phyloP scores from a whole-genome alignment of 2,113 vertebrate genomes.

The Hemiscyllium ocellatum region DNA sequence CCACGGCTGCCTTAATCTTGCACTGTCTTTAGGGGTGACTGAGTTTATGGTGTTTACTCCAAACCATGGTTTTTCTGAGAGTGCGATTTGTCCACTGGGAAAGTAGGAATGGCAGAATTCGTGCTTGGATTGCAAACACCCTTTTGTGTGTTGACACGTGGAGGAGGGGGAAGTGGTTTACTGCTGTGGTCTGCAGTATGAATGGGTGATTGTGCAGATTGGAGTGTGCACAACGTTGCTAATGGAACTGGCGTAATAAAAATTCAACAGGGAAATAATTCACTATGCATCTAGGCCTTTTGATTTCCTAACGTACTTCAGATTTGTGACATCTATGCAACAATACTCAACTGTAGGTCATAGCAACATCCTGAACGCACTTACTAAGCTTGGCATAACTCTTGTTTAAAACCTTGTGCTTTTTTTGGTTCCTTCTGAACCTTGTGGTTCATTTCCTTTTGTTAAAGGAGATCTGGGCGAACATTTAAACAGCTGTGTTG shows the following conservation, averaged over 20 bases:
- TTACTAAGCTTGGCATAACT: background rate
- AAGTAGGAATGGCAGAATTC: background rate
- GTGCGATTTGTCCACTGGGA: background rate
- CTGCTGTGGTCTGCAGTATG: background rate
- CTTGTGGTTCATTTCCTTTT: background rate
- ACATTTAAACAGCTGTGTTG: background rate
- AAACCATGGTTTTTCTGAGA: background rate
- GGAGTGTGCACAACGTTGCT: background rate
- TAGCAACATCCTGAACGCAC: background rate
- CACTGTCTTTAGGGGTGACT: background rate
- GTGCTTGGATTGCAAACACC: background rate
- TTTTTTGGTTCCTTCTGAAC: background rate
- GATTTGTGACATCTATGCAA: background rate
- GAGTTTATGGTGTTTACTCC: background rate
- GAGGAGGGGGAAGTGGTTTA: constrained; percentile 22
- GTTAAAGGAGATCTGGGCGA: background rate
- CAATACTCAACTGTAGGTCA: background rate
- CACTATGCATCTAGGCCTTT: background rate
- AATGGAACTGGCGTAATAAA: background rate
- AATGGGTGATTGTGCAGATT: background rate
- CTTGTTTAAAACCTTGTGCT: background rate
- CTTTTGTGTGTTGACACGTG: constrained; percentile 1
- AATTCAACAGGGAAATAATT: background rate
- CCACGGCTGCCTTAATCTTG: background rate
- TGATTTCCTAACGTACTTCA: constrained; percentile 18